phyloP scores from a whole-genome alignment of 1,140 invertebrate species.

The Pygmarrhopalites habei region DNA sequence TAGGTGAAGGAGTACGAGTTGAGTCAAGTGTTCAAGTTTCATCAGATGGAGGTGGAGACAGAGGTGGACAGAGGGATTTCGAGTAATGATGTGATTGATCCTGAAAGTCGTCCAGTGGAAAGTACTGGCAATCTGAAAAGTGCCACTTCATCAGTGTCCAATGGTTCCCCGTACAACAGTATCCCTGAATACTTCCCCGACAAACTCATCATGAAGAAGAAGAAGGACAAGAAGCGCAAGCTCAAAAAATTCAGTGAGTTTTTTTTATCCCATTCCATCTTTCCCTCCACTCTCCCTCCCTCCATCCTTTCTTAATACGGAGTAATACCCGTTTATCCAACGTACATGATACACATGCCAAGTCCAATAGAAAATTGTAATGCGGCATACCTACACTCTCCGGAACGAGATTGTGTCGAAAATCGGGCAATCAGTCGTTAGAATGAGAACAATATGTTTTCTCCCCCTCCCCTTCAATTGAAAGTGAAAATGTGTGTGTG shows the following conservation, averaged over 20 bases:
- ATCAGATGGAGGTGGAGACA: slow-evolving; percentile 64
- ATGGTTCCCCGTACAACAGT: slow-evolving; percentile 3
- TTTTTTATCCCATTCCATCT: background rate
- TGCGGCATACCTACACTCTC: too few relatives aligned
- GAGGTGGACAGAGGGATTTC: too few relatives aligned
- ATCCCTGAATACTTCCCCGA: slow-evolving; percentile 28
- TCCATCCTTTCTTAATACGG: too few relatives aligned
- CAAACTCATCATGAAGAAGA: slow-evolving; percentile 16
- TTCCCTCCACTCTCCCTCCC: background rate
- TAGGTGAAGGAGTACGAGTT: slow-evolving; percentile 79
- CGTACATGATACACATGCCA: too few relatives aligned
- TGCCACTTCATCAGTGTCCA: slow-evolving; percentile 31
- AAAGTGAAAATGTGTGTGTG: too few relatives aligned
- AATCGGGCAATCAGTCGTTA: background rate
- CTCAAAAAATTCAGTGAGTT: slow-evolving; percentile 36
- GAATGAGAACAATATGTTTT: slow-evolving; percentile 5
- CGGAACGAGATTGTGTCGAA: slow-evolving; percentile 1
- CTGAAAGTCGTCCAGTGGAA: slow-evolving; percentile 50
- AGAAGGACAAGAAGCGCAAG: slow-evolving; percentile 31
- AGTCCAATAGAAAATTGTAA: too few relatives aligned
- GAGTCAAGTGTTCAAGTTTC: slow-evolving; percentile 75
- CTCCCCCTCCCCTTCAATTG: too few relatives aligned
- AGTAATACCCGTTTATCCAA: too few relatives aligned
- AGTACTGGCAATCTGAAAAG: slow-evolving; percentile 36
- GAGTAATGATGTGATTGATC: slow-evolving; percentile 66